Conservation (phyloP, 2,797 vertebrate genomes). For the Falco biarmicus region DNA sequence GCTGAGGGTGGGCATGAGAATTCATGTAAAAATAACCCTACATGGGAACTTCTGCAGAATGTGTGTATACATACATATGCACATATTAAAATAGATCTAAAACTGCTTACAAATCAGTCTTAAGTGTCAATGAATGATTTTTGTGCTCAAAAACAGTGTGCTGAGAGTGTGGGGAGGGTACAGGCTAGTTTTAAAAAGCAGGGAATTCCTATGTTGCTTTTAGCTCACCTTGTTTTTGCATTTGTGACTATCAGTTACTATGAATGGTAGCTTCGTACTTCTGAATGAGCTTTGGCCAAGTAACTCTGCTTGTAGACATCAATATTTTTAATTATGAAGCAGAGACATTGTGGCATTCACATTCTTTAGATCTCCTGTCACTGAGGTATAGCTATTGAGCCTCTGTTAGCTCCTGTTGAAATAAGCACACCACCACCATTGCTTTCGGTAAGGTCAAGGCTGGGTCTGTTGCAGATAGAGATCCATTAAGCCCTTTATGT, state of each 20-base stretch:
- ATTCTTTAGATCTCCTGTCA: background rate
- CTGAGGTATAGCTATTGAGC: background rate
- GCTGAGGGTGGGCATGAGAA: background rate
- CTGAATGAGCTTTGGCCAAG: background rate
- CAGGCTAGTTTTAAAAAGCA: background rate
- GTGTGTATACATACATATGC: background rate
- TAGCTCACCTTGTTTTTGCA: background rate
- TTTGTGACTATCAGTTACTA: background rate
- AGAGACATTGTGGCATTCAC: background rate
- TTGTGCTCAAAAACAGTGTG: background rate
- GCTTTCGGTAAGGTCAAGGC: conserved; percentile 5
- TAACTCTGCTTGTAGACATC: background rate
- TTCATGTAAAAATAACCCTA: background rate
- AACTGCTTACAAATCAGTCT: background rate
- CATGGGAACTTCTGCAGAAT: background rate
- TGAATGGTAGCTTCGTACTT: background rate
- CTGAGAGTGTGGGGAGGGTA: background rate
- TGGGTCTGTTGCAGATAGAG: background rate
- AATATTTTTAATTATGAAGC: background rate
- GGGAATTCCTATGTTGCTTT: background rate
- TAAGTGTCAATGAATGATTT: background rate
- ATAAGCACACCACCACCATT: background rate
- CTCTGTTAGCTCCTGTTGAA: background rate
- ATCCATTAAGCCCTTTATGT: background rate
- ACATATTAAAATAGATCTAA: background rate